Evolutionary conservation across 1,140 invertebrate species (phyloP).

Genomic region (Drosophila repleta): DNA sequence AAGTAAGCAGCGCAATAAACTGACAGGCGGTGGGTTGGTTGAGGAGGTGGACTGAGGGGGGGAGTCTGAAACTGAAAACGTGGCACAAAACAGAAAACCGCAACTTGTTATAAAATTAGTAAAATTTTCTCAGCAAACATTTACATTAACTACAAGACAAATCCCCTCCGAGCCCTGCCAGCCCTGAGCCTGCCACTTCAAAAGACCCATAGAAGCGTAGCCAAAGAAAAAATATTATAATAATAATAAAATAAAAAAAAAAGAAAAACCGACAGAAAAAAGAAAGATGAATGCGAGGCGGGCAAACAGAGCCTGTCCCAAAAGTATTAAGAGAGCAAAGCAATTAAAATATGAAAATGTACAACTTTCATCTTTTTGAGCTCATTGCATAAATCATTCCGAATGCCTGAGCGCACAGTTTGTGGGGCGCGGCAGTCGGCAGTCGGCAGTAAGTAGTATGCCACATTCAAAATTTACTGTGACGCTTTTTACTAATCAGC

Average conservation of each 20-base stretch:
- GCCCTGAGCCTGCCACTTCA: conserved; percentile 55
- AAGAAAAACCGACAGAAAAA: too few species aligned
- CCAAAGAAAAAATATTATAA: conserved; percentile 47
- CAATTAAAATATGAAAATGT: conserved; percentile 83
- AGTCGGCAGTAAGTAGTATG: conserved; percentile 12
- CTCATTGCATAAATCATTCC: conserved; percentile 82
- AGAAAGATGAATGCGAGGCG: conserved; percentile 39
- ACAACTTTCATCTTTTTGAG: conserved; percentile 83
- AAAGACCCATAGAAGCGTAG: conserved; percentile 78
- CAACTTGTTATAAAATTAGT: conserved; percentile 83
- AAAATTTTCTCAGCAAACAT: conserved; percentile 81
- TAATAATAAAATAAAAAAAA: conserved; percentile 39
- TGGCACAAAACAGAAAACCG: conserved; percentile 73
- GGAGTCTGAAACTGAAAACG: conserved; percentile 65
- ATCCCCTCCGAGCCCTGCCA: conserved; percentile 18
- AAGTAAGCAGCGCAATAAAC: conserved; percentile 35
- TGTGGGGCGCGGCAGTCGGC: neutral
- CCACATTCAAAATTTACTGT: conserved; percentile 78
- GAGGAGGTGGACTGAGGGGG: neutral
- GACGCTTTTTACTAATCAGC: conserved; percentile 81
- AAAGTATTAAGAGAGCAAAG: conserved; percentile 83
- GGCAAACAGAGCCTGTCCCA: conserved; percentile 55
- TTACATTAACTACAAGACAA: conserved; percentile 77
- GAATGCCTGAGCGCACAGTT: conserved; percentile 64
- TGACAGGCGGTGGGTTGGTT: conserved; percentile 21